These are phyloP conservation scores for Cydia amplana DNA, from an alignment of 1,140 invertebrate species.

Conservation along the genomic window DNA sequence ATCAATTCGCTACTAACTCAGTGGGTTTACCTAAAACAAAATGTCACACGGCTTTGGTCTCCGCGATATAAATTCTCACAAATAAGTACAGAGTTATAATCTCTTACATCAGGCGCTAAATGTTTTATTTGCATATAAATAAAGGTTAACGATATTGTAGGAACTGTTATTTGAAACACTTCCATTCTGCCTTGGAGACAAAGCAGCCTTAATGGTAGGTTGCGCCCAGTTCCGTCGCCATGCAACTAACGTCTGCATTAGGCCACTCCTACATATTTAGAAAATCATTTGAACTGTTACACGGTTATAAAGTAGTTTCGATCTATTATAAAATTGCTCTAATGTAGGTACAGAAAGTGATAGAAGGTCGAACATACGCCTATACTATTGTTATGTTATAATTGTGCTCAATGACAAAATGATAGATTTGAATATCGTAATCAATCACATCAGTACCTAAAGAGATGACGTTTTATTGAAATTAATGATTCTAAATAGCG, in stretches of 20 bases:
- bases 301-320: conserved; percentile 33
- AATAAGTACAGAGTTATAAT: conserved; percentile 5
- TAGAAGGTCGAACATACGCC: conserved; percentile 42
- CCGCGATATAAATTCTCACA: not conserved
- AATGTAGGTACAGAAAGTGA: conserved; percentile 45
- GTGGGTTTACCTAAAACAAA: not conserved
- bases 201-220: not conserved
- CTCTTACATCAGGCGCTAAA: not conserved
- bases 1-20: not conserved
- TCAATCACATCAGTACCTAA: too few species aligned
- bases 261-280: conserved; percentile 35
- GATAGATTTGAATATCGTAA: not conserved
- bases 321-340: conserved; percentile 54
- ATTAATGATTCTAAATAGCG: conserved; percentile 1
- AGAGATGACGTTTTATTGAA: not conserved
- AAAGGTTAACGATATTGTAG: conserved; percentile 8
- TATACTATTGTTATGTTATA: conserved; percentile 25
- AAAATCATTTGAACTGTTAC: conserved; percentile 30
- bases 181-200: not conserved
- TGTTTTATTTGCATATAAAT: conserved; percentile 17
- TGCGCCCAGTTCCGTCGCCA: conserved; percentile 17
- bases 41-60: not conserved
- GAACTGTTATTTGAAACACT: conserved; percentile 3
- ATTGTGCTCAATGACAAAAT: conserved; percentile 27
- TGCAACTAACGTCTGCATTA: conserved; percentile 32